Conservation (phyloP, 2,113 vertebrate species). For the Enhydra lutris region DNA sequence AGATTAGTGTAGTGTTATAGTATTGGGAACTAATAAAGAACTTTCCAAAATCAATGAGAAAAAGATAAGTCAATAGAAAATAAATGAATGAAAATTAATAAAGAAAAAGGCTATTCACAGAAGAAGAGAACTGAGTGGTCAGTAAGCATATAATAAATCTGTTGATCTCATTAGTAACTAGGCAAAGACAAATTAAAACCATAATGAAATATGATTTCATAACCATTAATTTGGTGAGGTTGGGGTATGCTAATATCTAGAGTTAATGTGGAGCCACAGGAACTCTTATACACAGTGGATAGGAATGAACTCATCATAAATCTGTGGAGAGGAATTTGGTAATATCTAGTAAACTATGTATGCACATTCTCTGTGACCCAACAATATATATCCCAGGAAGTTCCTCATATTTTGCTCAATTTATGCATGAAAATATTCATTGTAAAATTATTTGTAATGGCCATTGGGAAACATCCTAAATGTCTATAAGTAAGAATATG, state of each 20-base stretch:
- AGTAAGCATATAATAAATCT: background rate
- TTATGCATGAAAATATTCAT: background rate
- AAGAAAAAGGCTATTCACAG: background rate
- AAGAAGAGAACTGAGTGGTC: background rate
- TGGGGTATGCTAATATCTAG: background rate
- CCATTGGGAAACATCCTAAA: background rate
- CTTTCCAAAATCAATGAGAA: background rate
- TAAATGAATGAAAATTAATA: background rate
- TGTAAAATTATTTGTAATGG: background rate
- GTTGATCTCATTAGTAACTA: background rate
- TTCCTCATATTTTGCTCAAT: background rate
- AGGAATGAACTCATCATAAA: background rate
- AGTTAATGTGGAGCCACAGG: background rate
- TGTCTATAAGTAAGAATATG: background rate
- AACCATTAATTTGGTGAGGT: background rate
- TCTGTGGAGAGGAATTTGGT: background rate
- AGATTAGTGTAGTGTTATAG: background rate
- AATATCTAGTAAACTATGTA: background rate
- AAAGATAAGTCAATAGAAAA: background rate
- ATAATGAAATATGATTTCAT: background rate
- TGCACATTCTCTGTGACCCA: background rate
- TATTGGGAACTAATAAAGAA: slow-evolving; percentile 1
- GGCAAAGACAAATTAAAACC: background rate
- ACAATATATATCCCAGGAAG: background rate
- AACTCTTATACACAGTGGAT: background rate